Evolutionary conservation across 2,888 invertebrate species (phyloP), one percentile per base, ranked within the genome.

Genomic region (Coenonympha glycerion): DNA sequence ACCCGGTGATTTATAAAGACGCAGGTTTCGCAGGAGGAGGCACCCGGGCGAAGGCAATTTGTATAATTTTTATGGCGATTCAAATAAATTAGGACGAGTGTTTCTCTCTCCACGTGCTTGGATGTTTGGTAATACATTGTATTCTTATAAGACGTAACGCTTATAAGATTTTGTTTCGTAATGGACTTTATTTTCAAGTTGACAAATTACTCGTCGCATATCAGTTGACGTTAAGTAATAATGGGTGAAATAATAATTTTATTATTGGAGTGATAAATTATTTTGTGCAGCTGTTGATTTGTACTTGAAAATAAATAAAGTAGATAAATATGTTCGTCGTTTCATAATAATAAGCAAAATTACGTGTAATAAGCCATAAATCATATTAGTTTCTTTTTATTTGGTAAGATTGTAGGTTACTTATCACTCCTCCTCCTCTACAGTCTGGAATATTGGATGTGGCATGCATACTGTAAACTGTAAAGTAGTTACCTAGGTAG

Each of bases 11-110:
- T 52, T 55, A 52, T 42, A 28, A 28, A 41, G 41, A 21, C 16
- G 6, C 8, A 31, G 26, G 33, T 47, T 49, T 47, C 9, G 28
- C 34, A n/a, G 46, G 42, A 40, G 51, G 36, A 48, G 47, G 45
- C 45, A 28, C 36, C 39, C 21, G 13, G 33, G 28, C 46, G 30
- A 55, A 11, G 33, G 28, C 46, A 36, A 55, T 52, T 52, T 52
- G 55, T 55, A 49, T 55, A 55, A 55, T 46, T 55, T 51, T 55
- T 28, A 55, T 48, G 42, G 46, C 55, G 30, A 50, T 33, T 40
- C 40, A 47, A 47, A 51, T 54, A 50, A 53, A 49, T 49, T 50
- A 24, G 21, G 37, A 34, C 16, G 18, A 24, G 21, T n/a, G 40
- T 1, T 15, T 28, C 16, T 26, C 41, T 28, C 28, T 41, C 41